Conservation (phyloP, 2,888 invertebrate species). For the Drosophila paramelanica region DNA sequence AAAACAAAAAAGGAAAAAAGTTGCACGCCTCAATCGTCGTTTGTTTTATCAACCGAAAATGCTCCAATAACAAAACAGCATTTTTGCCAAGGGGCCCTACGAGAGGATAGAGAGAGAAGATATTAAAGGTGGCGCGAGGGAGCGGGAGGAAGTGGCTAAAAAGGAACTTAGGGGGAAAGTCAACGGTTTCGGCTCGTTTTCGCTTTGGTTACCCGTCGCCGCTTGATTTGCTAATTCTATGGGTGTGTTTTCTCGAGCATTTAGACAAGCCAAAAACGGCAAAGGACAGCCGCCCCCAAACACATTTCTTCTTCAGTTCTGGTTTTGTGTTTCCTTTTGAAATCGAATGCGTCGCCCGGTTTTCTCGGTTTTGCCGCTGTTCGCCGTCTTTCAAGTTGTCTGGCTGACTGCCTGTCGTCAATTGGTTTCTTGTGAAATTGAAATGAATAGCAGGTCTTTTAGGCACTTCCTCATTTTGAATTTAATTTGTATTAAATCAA, state of each 20-base stretch:
- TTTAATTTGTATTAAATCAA: conserved; percentile 40
- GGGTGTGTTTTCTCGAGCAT: conserved; percentile 48
- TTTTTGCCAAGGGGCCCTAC: conserved; percentile 18
- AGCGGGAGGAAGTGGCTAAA: too few relatives aligned
- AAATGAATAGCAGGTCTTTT: conserved; percentile 17
- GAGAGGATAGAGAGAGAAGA: conserved; percentile 2
- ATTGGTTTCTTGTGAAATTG: conserved; percentile 33
- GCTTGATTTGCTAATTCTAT: conserved; percentile 56
- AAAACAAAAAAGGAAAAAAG: conserved; percentile 13
- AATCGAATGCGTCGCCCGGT: conserved; percentile 24
- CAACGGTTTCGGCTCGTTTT: conserved; percentile 36
- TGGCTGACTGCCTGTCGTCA: conserved; percentile 26
- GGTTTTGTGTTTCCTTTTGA: conserved; percentile 41
- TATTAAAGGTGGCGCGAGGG: neutral
- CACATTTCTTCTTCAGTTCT: neutral
- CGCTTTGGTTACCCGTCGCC: conserved; percentile 22
- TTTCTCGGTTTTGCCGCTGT: conserved; percentile 1
- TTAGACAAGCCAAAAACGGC: conserved; percentile 36
- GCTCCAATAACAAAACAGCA: conserved; percentile 60
- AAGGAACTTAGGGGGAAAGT: conserved; percentile 3
- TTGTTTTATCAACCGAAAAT: conserved; percentile 57
- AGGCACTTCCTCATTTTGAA: conserved; percentile 4
- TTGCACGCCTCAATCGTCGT: conserved; percentile 36
- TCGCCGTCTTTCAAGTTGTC: conserved; percentile 24
- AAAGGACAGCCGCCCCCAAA: neutral